These are phyloP conservation scores for Cheirogaleus medius DNA, from an alignment of 2,113 vertebrate species.

Conservation along the genomic window DNA sequence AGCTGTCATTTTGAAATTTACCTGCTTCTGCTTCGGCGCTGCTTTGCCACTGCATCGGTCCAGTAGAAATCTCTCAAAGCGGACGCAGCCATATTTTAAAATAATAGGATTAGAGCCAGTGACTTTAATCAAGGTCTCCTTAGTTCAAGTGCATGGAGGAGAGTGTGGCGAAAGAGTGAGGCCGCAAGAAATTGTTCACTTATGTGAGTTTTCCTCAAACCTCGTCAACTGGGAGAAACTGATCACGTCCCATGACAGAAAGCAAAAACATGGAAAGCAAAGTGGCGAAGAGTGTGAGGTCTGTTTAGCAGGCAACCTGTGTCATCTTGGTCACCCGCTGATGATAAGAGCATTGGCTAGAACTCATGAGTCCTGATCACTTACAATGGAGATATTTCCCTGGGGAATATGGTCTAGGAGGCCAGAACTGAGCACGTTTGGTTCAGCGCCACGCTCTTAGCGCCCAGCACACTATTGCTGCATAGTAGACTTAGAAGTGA, in stretches of 20 bases:
- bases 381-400: background rate
- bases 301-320: background rate
- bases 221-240: background rate
- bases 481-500: background rate
- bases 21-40: conserved; percentile 60
- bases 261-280: background rate
- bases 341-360: background rate
- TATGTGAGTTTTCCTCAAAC: background rate
- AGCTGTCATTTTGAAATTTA: conserved; percentile 73
- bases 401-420: background rate
- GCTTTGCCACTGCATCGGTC: background rate
- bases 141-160: conserved; percentile 24
- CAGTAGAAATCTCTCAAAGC: conserved; percentile 48
- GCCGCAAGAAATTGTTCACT: background rate
- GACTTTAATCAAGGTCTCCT: conserved; percentile 61
- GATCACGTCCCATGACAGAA: background rate
- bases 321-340: background rate
- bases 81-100: conserved; percentile 58
- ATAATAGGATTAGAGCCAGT: conserved; percentile 63
- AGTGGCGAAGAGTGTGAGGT: background rate
- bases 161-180: conserved; percentile 10
- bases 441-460: background rate
- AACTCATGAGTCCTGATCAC: background rate
- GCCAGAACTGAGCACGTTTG: background rate
- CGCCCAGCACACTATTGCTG: background rate